Percentiles rank a stretch among this genome's conserved stretches.
phyloP scores from a whole-genome alignment of 2,113 vertebrate genomes.

The Pseudorhombus dupliciocellatus region DNA sequence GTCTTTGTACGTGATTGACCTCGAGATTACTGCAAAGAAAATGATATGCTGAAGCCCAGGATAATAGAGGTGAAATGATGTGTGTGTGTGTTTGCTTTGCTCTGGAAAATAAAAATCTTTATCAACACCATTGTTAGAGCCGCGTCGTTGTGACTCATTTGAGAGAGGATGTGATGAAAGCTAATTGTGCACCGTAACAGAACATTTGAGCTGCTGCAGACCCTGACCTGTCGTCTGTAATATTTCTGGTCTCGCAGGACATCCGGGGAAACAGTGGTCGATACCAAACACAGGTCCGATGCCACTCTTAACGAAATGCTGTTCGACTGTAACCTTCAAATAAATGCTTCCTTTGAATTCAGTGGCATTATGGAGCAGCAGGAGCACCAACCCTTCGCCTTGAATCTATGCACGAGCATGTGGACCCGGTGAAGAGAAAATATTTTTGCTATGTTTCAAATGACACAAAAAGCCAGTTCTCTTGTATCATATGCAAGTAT shows the following conservation, averaged over 20 bases:
- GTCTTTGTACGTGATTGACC: conserved; percentile 59
- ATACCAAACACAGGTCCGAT: conserved; percentile 15
- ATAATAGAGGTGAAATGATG: conserved; percentile 40
- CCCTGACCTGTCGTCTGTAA: too few species aligned
- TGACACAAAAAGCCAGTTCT: too few species aligned
- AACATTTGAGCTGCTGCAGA: too few species aligned
- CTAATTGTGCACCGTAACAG: not conserved
- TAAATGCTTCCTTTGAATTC: not conserved
- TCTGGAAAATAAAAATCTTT: conserved; percentile 17
- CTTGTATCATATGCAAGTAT: too few species aligned
- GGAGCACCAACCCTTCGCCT: too few species aligned
- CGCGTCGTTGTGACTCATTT: not conserved
- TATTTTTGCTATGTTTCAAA: too few species aligned
- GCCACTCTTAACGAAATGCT: conserved; percentile 11
- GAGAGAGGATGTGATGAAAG: conserved; percentile 6
- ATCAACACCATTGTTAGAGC: not conserved
- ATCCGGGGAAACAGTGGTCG: not conserved
- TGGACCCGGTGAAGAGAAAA: not conserved
- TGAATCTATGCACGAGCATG: not conserved
- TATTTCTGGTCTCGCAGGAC: not conserved
- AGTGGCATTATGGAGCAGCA: too few species aligned
- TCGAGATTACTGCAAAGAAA: conserved; percentile 54
- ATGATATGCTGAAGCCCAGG: conserved; percentile 46
- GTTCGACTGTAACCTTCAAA: conserved; percentile 13
- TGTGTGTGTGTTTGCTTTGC: conserved; percentile 20